A percentile compares a stretch with the other conserved stretches of the same genome.
Evolutionary conservation across 53 echinoderm and acorn worm genomes (phyloP).

Genomic region (Crossaster papposus): DNA sequence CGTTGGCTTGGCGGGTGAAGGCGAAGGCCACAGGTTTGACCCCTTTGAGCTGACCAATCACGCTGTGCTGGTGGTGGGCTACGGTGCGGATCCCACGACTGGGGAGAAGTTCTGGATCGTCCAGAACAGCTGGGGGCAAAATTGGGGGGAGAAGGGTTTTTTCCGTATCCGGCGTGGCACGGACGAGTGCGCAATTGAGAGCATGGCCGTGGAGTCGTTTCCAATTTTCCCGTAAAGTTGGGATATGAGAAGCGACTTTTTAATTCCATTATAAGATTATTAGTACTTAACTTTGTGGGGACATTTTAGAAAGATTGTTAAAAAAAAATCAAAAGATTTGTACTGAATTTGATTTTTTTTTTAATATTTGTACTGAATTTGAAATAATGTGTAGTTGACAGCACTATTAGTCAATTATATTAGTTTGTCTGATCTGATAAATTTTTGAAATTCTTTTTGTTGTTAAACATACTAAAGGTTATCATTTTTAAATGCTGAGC

Average conservation of each 20-base stretch:
- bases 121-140: conserved; percentile 93
- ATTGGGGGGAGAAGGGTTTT: conserved; percentile 92
- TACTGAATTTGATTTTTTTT: too few relatives aligned
- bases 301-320: too few relatives aligned
- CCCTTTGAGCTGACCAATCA: conserved; percentile 92
- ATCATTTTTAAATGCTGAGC: too few relatives aligned
- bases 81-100: conserved; percentile 69
- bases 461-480: too few relatives aligned
- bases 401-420: too few relatives aligned
- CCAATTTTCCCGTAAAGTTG: conserved; percentile 81
- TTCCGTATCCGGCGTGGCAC: conserved; percentile 84
- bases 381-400: too few relatives aligned
- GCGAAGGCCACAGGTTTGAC: conserved; percentile 59
- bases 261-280: too few relatives aligned
- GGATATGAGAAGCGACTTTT: background rate
- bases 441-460: too few relatives aligned
- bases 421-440: too few relatives aligned
- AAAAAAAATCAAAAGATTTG: too few relatives aligned
- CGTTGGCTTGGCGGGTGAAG: conserved; percentile 28
- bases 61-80: conserved; percentile 88
- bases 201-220: conserved; percentile 81
- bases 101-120: conserved; percentile 89
- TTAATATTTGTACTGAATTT: too few relatives aligned
- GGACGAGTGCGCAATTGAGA: conserved; percentile 83
- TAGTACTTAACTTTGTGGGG: too few relatives aligned